Percentiles rank a stretch among this genome's conserved stretches.
phyloP scores from a whole-genome alignment of 2,888 invertebrate species.

The Aphodius sticticus region DNA sequence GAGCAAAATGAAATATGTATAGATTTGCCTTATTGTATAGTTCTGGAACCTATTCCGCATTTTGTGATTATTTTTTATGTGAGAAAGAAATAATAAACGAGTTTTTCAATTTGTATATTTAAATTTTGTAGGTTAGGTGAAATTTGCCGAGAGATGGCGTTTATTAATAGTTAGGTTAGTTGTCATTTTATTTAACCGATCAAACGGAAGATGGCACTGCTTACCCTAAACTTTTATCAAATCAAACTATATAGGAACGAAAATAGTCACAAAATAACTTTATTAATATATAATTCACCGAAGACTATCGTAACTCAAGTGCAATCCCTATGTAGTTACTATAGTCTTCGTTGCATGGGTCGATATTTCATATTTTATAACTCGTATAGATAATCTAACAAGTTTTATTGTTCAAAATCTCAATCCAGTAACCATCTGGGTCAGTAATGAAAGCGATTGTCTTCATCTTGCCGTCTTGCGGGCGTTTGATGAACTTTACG shows the following conservation, averaged over 20 bases:
- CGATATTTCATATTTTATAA: not conserved
- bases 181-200: too few relatives aligned
- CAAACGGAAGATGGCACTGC: too few relatives aligned
- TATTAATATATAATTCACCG: too few relatives aligned
- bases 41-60: not conserved
- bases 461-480: conserved; percentile 92
- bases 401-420: conserved; percentile 72
- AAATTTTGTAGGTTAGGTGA: not conserved
- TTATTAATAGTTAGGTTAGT: too few relatives aligned
- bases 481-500: conserved; percentile 89
- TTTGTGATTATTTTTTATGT: not conserved
- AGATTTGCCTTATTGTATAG: not conserved
- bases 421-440: conserved; percentile 97
- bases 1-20: not conserved
- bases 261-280: too few relatives aligned
- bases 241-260: too few relatives aligned
- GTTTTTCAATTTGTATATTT: not conserved
- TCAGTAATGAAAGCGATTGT: conserved; percentile 94
- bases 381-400: not conserved
- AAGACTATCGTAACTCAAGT: too few relatives aligned
- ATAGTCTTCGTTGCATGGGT: too few relatives aligned
- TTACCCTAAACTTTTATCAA: too few relatives aligned
- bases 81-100: not conserved
- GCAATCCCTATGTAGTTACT: too few relatives aligned
- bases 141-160: too few relatives aligned